Conservation (phyloP, 2,888 invertebrate species). For the Didymodactylos carnosus region DNA sequence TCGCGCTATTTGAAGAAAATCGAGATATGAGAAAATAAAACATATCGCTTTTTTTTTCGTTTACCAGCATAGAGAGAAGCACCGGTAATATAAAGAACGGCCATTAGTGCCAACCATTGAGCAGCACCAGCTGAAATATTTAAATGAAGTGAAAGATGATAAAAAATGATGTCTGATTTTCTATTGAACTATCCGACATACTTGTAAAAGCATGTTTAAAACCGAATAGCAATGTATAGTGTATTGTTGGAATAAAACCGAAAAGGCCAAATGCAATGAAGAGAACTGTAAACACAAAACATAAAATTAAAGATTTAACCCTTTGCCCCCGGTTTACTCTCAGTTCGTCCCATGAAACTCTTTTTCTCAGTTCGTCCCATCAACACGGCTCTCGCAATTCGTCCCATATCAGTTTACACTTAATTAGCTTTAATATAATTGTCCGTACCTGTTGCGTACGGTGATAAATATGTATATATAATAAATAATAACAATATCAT, state of each 20-base stretch:
- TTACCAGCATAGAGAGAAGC: conserved; percentile 71
- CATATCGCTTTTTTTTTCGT: neutral
- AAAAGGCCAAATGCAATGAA: conserved; percentile 90
- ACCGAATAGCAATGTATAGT: conserved; percentile 81
- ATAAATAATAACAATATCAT: too few species aligned
- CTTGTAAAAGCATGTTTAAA: conserved; percentile 65
- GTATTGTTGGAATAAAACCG: conserved; percentile 86
- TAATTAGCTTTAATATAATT: too few species aligned
- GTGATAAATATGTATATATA: too few species aligned
- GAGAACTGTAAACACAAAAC: conserved; percentile 41
- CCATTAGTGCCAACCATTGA: conserved; percentile 84
- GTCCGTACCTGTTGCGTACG: too few species aligned
- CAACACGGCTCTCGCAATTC: too few species aligned
- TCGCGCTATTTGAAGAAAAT: conserved; percentile 39
- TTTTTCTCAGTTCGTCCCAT: too few species aligned
- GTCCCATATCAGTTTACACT: too few species aligned
- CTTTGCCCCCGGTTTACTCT: too few species aligned
- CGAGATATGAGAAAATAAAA: neutral
- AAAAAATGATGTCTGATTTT: neutral
- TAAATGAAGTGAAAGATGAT: neutral
- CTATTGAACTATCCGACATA: neutral
- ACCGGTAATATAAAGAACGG: conserved; percentile 74
- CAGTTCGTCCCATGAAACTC: too few species aligned
- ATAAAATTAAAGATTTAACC: neutral
- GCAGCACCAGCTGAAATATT: conserved; percentile 56